Conservation (phyloP, 2,888 invertebrate genomes). For the Phyllotreta striolata region DNA sequence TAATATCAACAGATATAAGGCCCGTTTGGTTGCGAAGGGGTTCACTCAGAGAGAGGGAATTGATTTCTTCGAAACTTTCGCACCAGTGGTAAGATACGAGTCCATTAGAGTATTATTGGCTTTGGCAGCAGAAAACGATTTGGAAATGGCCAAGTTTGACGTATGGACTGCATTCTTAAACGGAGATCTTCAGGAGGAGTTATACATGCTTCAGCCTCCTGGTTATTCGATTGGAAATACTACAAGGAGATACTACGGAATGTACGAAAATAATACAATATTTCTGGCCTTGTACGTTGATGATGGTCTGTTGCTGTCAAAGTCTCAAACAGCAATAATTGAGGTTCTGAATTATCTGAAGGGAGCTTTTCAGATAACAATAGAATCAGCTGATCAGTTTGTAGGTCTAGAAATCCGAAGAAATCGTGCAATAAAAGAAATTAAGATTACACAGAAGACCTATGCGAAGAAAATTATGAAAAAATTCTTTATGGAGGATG, state of each 20-base stretch:
- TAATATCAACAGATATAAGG: constrained; percentile 40
- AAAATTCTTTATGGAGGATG: constrained; percentile 15
- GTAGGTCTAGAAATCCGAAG: constrained; percentile 28
- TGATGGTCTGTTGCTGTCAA: constrained; percentile 23
- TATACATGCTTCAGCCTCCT: constrained; percentile 41
- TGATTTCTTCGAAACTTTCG: constrained; percentile 42
- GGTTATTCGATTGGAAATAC: neutral
- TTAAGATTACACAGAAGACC: constrained; percentile 11
- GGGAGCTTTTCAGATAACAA: constrained; percentile 19
- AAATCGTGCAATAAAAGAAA: too few relatives aligned
- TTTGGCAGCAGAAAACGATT: constrained; percentile 39
- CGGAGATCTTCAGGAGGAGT: constrained; percentile 20
- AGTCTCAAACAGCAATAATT: neutral
- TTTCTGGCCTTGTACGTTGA: constrained; percentile 11
- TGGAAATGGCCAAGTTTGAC: constrained; percentile 48
- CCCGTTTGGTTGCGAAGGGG: constrained; percentile 48
- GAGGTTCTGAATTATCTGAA: neutral
- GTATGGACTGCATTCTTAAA: constrained; percentile 45
- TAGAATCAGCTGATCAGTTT: constrained; percentile 15
- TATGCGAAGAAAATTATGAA: constrained; percentile 22
- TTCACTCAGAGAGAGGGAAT: constrained; percentile 41
- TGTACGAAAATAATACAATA: too few relatives aligned
- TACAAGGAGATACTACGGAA: too few relatives aligned
- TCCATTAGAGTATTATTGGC: constrained; percentile 46
- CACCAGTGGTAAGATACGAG: constrained; percentile 39